Evolutionary conservation across 2,113 vertebrate species (phyloP), one percentile per base, ranked within the genome.

Genomic region (Leptodactylus fuscus): DNA sequence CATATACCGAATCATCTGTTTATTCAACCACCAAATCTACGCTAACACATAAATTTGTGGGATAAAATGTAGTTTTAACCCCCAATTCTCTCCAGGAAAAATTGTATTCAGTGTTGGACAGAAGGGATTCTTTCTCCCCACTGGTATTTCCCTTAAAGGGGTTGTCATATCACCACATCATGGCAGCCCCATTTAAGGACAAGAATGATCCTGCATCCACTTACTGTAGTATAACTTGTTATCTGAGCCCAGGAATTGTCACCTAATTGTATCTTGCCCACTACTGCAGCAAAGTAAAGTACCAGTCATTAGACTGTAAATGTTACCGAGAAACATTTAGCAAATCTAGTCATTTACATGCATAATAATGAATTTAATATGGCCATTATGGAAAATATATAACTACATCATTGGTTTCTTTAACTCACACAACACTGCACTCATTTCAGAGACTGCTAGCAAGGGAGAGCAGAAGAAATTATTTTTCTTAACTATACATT

Each of bases 401-500:
- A 24, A 46, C 15, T 8, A 46, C 22, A 62, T 80, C 22, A 44
- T 12, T 80, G 77, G 20, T 46, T 41, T 44, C 51, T 27, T 16
- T 44, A 38, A 80, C 5, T 62, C 22, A 58, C 16, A 60, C 24
- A 12, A 36, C 51, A 32, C 48, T 51, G n/a, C 10, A 15, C 49
- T 41, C 4, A 60, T 41, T 79, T 41, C 51, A 53, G 20, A 58
- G 12, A 11, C n/a, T 15, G n/a, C 53, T 62, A 41, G 53, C 77
- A 16, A 38, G 34, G 12, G n/a, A 51, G 16, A 53, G 46, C 1
- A 1, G 16, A 34, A 51, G 16, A 80, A 44, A 80, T 62, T 27
- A 58, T 41, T 79, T 79, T n/a, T 78, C 75, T 41, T 41, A 60
- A 44, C n/a, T 27, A 62, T 44, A 79, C 55, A 80, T 62, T 60